Conservation (phyloP, 1,140 invertebrate species). For the Calephelis nemesis region DNA sequence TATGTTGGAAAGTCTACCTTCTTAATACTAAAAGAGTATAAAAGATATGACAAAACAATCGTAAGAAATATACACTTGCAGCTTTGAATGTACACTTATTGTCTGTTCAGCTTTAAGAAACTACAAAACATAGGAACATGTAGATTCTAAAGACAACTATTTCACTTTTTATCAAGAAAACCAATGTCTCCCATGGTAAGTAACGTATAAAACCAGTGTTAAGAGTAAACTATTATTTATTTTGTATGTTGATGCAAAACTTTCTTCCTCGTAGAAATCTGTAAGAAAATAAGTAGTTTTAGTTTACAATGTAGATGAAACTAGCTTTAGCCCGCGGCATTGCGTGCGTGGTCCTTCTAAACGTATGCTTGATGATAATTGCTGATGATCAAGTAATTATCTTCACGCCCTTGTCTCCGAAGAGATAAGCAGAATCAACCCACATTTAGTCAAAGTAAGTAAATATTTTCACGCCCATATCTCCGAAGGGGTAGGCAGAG, state of each 20-base stretch:
- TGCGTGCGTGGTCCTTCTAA: no score
- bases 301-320: background rate
- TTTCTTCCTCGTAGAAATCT: constrained; percentile 60
- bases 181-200: constrained; percentile 30
- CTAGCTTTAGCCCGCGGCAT: no score
- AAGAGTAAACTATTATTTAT: constrained; percentile 37
- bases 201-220: constrained; percentile 39
- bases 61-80: background rate
- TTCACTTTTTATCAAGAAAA: constrained; percentile 49
- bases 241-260: constrained; percentile 37
- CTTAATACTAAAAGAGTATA: no score
- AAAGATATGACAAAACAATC: background rate
- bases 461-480: no score
- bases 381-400: no score
- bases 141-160: constrained; percentile 18
- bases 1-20: no score
- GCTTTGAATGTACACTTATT: constrained; percentile 41
- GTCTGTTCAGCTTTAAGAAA: constrained; percentile 52
- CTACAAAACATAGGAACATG: constrained; percentile 34
- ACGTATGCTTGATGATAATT: no score
- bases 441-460: no score
- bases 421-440: no score
- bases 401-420: no score
- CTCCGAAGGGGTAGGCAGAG: no score
- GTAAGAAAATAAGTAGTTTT: constrained; percentile 36